These are phyloP conservation scores for Leptinotarsa texana DNA, from an alignment of 1,140 invertebrate species.

Conservation along the genomic window DNA sequence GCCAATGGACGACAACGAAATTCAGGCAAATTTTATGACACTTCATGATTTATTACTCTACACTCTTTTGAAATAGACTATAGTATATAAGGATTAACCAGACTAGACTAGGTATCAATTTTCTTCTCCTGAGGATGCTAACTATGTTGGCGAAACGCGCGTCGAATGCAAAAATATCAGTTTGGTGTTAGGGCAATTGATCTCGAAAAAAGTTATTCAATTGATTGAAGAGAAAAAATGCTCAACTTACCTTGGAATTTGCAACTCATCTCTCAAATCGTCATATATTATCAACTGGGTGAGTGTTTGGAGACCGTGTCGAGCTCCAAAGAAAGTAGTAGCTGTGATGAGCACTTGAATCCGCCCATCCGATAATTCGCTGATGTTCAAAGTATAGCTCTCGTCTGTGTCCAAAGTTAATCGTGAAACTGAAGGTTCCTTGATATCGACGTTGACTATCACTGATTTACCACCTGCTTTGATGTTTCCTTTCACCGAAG, in stretches of 20 bases:
- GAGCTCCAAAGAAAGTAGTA: conserved; percentile 71
- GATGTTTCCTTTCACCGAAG: conserved; percentile 19
- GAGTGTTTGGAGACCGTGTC: conserved; percentile 79
- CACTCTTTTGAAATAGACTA: too few species aligned
- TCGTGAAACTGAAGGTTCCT: conserved; percentile 44
- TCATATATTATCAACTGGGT: conserved; percentile 76
- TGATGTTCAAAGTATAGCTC: conserved; percentile 66
- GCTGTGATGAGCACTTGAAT: conserved; percentile 67
- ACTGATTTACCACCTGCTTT: conserved; percentile 48
- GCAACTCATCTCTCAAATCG: conserved; percentile 62
- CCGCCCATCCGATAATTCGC: conserved; percentile 53
- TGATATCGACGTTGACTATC: conserved; percentile 48
- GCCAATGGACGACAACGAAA: too few species aligned
- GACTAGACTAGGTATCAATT: too few species aligned
- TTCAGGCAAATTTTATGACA: too few species aligned
- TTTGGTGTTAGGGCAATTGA: too few species aligned
- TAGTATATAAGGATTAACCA: too few species aligned
- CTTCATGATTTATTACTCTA: too few species aligned
- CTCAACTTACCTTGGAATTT: conserved; percentile 58
- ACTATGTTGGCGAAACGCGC: too few species aligned
- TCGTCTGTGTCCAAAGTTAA: conserved; percentile 69
- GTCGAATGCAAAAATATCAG: too few species aligned
- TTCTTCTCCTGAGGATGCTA: too few species aligned
- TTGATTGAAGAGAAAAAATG: too few species aligned
- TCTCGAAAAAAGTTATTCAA: too few species aligned